Conservation (phyloP, 2,888 invertebrate species). For the Aethes cnicana region DNA sequence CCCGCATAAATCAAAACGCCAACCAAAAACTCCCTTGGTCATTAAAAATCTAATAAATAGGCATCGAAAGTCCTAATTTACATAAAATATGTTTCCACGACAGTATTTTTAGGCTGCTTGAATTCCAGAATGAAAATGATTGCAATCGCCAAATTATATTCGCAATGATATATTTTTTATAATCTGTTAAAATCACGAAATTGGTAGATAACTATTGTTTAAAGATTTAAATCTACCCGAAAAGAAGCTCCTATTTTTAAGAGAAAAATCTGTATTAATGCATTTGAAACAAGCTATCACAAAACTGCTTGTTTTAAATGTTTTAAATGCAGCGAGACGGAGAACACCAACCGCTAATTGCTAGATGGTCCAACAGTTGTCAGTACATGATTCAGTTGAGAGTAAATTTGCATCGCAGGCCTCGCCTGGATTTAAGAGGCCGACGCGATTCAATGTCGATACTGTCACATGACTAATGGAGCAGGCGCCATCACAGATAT, state of each 20-base stretch:
- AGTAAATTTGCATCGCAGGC: slow-evolving; percentile 50
- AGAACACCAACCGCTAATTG: slow-evolving; percentile 21
- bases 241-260: no score
- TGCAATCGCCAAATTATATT: slow-evolving; percentile 20
- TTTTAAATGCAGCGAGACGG: slow-evolving; percentile 6
- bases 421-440: slow-evolving; percentile 42
- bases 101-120: slow-evolving; percentile 14
- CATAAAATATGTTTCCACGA: slow-evolving; percentile 19
- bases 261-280: no score
- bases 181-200: neutral
- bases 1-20: slow-evolving; percentile 8
- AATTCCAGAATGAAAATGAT: slow-evolving; percentile 17
- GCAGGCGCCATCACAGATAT: slow-evolving; percentile 79
- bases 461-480: slow-evolving; percentile 82
- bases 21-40: slow-evolving; percentile 3
- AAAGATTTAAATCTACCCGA: no score
- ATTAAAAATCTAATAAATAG: slow-evolving; percentile 26
- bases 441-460: slow-evolving; percentile 75
- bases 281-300: no score
- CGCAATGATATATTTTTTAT: slow-evolving; percentile 4
- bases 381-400: slow-evolving; percentile 72
- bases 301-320: no score
- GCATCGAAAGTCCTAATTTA: slow-evolving; percentile 13
- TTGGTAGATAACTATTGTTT: no score
- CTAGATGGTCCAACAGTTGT: slow-evolving; percentile 42